Conservation (phyloP, 1,140 invertebrate genomes). For the Drosophila pandora region DNA sequence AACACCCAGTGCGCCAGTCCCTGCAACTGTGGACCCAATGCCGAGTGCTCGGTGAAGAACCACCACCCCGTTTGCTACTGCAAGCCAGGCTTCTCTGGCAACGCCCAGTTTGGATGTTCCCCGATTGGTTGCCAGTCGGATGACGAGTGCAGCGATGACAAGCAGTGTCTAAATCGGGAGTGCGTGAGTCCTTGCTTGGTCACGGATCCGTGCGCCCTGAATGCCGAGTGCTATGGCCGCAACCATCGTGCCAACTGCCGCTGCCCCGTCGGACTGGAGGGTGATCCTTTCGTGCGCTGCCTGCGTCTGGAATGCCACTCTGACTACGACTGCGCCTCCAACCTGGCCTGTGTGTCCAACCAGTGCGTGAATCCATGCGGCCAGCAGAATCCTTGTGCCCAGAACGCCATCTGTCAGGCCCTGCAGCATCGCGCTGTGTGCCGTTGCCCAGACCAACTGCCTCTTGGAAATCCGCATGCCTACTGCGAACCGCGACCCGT, state of each 20-base stretch:
- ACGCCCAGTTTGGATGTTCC: constrained; percentile 91
- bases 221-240: constrained; percentile 91
- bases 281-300: constrained; percentile 91
- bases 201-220: constrained; percentile 91
- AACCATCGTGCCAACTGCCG: constrained; percentile 90
- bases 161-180: constrained; percentile 92
- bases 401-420: constrained; percentile 91
- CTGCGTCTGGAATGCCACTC: constrained; percentile 91
- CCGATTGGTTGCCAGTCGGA: constrained; percentile 93
- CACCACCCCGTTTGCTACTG: constrained; percentile 94
- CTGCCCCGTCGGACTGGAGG: constrained; percentile 88
- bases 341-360: constrained; percentile 88
- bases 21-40: constrained; percentile 92
- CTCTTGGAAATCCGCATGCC: constrained; percentile 90
- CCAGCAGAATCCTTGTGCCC: constrained; percentile 87
- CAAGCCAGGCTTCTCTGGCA: constrained; percentile 90
- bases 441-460: constrained; percentile 89
- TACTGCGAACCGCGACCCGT: constrained; percentile 87
- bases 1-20: constrained; percentile 91
- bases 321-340: constrained; percentile 89
- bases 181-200: constrained; percentile 92
- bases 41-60: constrained; percentile 90
- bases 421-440: constrained; percentile 91
- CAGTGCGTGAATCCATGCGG: constrained; percentile 91
- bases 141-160: constrained; percentile 90